These are phyloP conservation scores for Prostheceraeus crozeri DNA, from an alignment of 2,888 invertebrate species.

Conservation along the genomic window DNA sequence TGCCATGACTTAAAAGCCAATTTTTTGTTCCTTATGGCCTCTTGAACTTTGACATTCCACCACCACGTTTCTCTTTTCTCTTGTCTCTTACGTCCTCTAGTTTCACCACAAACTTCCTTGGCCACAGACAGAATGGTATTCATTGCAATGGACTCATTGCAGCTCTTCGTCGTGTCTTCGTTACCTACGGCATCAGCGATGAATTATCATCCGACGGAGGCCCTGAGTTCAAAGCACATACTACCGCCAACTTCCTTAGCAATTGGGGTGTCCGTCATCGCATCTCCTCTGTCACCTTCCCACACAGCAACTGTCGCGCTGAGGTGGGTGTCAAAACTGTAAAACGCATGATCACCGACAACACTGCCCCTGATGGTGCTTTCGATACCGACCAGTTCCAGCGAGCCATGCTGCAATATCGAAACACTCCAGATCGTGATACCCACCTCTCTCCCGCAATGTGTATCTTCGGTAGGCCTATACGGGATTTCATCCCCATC, in stretches of 20 bases:
- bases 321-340: constrained; percentile 22
- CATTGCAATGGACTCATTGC: too few relatives aligned
- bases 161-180: constrained; percentile 42
- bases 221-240: constrained; percentile 42
- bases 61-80: too few relatives aligned
- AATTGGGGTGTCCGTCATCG: constrained; percentile 43
- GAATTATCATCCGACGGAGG: constrained; percentile 44
- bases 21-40: too few relatives aligned
- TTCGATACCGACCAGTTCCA: constrained; percentile 42
- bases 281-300: constrained; percentile 39
- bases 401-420: constrained; percentile 35
- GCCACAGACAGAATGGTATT: too few relatives aligned
- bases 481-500: constrained; percentile 32
- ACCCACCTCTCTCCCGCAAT: constrained; percentile 43
- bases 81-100: too few relatives aligned
- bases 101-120: too few relatives aligned
- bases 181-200: constrained; percentile 43
- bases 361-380: constrained; percentile 39
- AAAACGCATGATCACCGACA: constrained; percentile 22
- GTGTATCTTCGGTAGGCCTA: constrained; percentile 40
- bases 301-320: constrained; percentile 40
- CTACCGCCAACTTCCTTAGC: constrained; percentile 42
- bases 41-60: too few relatives aligned
- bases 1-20: too few relatives aligned
- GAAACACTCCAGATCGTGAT: constrained; percentile 43